Evolutionary conservation across 2,888 invertebrate species (phyloP), one percentile per base, ranked within the genome.

Genomic region (Syritta pipiens): DNA sequence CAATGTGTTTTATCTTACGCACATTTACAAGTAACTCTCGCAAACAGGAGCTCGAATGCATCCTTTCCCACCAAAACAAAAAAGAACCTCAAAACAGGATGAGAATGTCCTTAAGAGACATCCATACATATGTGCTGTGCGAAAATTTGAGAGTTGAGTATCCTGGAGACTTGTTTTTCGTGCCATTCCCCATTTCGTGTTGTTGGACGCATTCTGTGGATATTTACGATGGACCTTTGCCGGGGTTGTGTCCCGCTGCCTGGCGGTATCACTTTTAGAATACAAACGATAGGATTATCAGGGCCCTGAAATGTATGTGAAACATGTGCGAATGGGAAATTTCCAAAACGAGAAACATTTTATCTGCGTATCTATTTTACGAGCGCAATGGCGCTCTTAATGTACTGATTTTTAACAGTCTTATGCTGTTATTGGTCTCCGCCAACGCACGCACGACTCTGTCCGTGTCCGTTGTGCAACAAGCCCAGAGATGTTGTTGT

Each of bases 301-400:
- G 55, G n/a, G n/a, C n/a, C 32, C 51, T 48, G 28, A 46, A 74
- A 62, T 68, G 55, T 79, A 67, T 68, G 74, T 74, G 74, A 72
- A 74, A 72, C 79, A 79, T 79, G 72, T 79, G 79, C 72, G 79
- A 79, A 79, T 79, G 79, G 74, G 72, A 74, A 67, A 37, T 60
- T 59, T 67, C 46, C 35, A 48, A 77, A 79, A 79, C 79, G 67
- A 74, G 59, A 49, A 68, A 55, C 67, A 67, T 79, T 74, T 74
- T 79, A 79, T 79, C 79, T 67, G 67, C 74, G 79, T 74, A 79
- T 79, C 79, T 79, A 74, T 55, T 79, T 77, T 79, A 79, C 79
- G 79, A 67, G 60, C 74, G 42, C 28, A 79, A 74, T 79, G 67
- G 55, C 49, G 49, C 74, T 79, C 62, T 62, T 74, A 79, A 68